Conservation (phyloP, 2,113 vertebrate species). For the Cranoglanis bouderius region DNA sequence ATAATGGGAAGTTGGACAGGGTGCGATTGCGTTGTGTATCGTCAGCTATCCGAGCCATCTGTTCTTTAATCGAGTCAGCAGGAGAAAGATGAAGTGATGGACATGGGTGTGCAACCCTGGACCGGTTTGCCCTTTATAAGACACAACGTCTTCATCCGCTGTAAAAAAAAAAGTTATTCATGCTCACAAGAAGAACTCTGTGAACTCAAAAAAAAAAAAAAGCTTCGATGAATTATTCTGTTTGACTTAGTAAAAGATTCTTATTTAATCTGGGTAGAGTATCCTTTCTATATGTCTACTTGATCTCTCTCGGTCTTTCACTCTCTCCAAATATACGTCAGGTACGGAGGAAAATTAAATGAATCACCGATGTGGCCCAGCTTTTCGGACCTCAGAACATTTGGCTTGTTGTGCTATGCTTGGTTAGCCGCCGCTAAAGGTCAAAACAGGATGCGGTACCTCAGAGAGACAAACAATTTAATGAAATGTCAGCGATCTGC, state of each 20-base stretch:
- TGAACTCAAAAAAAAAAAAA: background rate
- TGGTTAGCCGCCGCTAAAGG: constrained; percentile 33
- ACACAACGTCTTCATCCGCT: constrained; percentile 2
- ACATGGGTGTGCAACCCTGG: background rate
- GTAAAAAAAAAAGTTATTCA: background rate
- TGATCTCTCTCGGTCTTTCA: background rate
- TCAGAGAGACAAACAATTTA: constrained; percentile 40
- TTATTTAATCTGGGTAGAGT: background rate
- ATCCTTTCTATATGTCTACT: background rate
- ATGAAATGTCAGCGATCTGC: constrained; percentile 52
- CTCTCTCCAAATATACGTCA: background rate
- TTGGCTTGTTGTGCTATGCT: background rate
- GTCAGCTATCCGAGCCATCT: constrained; percentile 26
- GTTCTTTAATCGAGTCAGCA: constrained; percentile 43
- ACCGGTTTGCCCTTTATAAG: constrained; percentile 29
- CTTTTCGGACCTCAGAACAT: background rate
- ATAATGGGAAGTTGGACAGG: background rate
- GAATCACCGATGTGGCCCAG: background rate
- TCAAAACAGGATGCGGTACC: constrained; percentile 38
- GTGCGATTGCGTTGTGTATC: background rate
- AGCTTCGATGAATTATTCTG: background rate
- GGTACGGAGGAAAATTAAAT: background rate
- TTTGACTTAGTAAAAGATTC: constrained; percentile 9
- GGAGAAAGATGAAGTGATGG: constrained; percentile 32
- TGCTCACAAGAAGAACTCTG: background rate